These are phyloP conservation scores for Echiichthys vipera DNA, from an alignment of 2,797 vertebrate genomes.

Conservation along the genomic window DNA sequence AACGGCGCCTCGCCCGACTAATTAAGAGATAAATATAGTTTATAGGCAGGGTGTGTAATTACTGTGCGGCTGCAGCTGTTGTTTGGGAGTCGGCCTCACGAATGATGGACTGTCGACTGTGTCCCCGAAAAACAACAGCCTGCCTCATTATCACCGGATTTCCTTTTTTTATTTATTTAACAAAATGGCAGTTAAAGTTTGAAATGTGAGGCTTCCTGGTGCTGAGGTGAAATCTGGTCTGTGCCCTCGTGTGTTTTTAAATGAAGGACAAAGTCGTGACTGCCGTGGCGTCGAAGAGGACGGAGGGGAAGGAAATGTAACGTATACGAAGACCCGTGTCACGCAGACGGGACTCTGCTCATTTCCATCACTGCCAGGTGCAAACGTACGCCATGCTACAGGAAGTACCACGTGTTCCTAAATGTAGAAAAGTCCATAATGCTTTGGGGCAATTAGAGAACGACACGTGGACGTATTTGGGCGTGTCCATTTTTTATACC, in stretches of 20 bases:
- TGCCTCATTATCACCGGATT: constrained; percentile 27
- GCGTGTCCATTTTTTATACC: no score
- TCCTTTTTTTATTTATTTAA: not conserved
- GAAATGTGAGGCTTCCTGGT: not conserved
- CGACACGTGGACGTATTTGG: no score
- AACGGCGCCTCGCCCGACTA: not conserved
- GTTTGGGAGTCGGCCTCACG: constrained; percentile 4
- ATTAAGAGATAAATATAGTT: constrained; percentile 15
- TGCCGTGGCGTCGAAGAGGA: no score
- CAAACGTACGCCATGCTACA: no score
- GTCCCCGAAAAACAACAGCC: constrained; percentile 14
- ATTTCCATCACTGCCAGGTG: no score
- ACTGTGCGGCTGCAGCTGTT: constrained; percentile 34
- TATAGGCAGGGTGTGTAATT: constrained; percentile 26
- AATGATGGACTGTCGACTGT: constrained; percentile 24
- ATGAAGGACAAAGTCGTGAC: not conserved
- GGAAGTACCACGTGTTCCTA: no score
- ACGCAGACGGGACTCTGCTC: no score
- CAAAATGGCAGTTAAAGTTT: not conserved
- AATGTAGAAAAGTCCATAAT: no score
- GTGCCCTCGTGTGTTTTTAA: not conserved
- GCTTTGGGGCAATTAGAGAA: no score
- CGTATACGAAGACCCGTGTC: no score
- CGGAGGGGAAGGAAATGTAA: not conserved
- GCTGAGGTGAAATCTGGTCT: not conserved